Conservation (phyloP, 37 sponge, comb jelly and placozoan species). For the Axinella damicornis region DNA sequence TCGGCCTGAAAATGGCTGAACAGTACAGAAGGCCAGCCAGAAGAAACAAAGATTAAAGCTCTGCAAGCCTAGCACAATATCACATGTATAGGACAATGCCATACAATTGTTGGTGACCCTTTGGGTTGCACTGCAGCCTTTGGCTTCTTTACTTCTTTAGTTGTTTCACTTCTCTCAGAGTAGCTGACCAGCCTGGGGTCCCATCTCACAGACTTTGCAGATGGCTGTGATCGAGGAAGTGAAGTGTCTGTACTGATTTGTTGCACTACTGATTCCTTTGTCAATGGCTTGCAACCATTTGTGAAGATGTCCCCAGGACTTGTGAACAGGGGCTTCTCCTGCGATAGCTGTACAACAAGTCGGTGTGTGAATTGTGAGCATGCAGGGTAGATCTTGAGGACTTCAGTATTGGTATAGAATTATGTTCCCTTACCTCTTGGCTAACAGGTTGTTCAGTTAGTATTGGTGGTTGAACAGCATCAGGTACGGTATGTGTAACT, state of each 20-base stretch:
- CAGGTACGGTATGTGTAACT: background rate
- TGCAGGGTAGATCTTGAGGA: no score
- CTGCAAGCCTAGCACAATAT: no score
- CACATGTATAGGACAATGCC: no score
- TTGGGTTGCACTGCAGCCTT: background rate
- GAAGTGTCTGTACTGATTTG: no score
- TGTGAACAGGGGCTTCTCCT: conserved; percentile 6
- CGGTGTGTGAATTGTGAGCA: no score
- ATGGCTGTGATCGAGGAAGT: background rate
- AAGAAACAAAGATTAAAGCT: no score
- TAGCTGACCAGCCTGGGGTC: conserved; percentile 21
- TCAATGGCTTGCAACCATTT: background rate
- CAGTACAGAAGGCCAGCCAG: background rate
- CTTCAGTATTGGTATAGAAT: no score
- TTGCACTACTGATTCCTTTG: background rate
- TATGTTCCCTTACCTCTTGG: conserved; percentile 6
- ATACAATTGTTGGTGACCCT: background rate
- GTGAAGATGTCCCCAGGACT: conserved; percentile 46
- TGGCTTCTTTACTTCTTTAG: background rate
- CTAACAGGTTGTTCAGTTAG: background rate
- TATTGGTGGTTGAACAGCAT: background rate
- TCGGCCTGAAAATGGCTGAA: conserved; percentile 73
- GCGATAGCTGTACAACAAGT: no score
- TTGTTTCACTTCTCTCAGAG: background rate
- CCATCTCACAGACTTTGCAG: conserved; percentile 29